phyloP scores from a whole-genome alignment of 2,888 invertebrate genomes.

The Caenorhabditis plicata region DNA sequence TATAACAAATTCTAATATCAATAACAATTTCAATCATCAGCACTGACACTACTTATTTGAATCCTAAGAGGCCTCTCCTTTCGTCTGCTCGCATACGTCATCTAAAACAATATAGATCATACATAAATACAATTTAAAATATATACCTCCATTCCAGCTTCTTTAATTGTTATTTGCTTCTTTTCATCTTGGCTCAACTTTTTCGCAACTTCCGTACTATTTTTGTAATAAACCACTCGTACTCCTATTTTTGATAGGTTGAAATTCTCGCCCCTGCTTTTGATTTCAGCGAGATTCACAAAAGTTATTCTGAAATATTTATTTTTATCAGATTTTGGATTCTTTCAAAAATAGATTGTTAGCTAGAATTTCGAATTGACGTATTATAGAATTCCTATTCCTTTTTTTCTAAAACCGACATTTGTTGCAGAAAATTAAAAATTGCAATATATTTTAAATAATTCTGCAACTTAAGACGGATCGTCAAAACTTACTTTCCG shows the following conservation, averaged over 20 bases:
- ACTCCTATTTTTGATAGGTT: slow-evolving; percentile 20
- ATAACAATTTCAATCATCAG: slow-evolving; percentile 18
- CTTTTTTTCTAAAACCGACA: too few relatives aligned
- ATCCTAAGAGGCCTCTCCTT: slow-evolving; percentile 57
- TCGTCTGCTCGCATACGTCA: slow-evolving; percentile 17
- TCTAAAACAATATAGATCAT: slow-evolving; percentile 3
- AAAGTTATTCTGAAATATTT: too few relatives aligned
- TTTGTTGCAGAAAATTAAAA: too few relatives aligned
- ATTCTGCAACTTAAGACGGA: neutral
- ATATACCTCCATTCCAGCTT: slow-evolving; percentile 18
- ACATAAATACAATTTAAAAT: neutral
- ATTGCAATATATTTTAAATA: neutral
- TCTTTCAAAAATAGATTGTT: too few relatives aligned
- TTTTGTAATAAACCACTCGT: slow-evolving; percentile 44
- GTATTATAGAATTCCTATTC: too few relatives aligned
- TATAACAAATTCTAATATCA: neutral
- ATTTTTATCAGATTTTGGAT: too few relatives aligned
- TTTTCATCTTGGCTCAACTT: slow-evolving; percentile 51
- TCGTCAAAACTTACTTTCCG: slow-evolving; percentile 15
- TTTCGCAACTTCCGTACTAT: slow-evolving; percentile 41
- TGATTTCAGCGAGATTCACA: too few relatives aligned
- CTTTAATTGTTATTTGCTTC: slow-evolving; percentile 49
- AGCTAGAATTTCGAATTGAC: too few relatives aligned
- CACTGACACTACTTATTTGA: slow-evolving; percentile 55
- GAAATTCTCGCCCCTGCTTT: too few relatives aligned